A percentile compares a stretch with the other conserved stretches of the same genome.
phyloP scores from a whole-genome alignment of 2,888 invertebrate genomes.

The Dastarcus helophoroides region DNA sequence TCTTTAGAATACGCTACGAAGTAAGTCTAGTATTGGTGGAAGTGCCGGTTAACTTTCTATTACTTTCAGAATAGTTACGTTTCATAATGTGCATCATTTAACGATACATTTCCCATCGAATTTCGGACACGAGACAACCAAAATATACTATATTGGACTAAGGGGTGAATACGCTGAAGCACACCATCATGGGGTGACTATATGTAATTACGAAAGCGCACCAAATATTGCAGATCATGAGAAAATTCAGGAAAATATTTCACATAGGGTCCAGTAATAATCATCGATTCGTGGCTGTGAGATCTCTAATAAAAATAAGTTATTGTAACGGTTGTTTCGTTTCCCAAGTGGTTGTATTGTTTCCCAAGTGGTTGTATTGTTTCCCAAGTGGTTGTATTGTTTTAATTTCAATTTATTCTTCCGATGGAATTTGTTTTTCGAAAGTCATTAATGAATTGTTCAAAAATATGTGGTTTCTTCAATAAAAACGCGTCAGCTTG shows the following conservation, averaged over 20 bases:
- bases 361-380: too few relatives aligned
- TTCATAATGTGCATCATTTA: slow-evolving; percentile 80
- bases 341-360: too few relatives aligned
- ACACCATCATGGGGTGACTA: slow-evolving; percentile 79
- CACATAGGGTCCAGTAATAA: slow-evolving; percentile 44
- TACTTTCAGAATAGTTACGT: slow-evolving; percentile 73
- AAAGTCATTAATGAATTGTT: too few relatives aligned
- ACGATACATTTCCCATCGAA: slow-evolving; percentile 84
- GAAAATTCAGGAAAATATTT: slow-evolving; percentile 49
- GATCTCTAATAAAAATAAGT: too few relatives aligned
- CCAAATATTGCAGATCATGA: slow-evolving; percentile 83
- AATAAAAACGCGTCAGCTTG: too few relatives aligned
- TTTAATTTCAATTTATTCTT: too few relatives aligned
- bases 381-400: too few relatives aligned
- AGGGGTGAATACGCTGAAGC: slow-evolving; percentile 84
- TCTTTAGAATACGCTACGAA: slow-evolving; percentile 80
- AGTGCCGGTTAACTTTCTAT: not conserved
- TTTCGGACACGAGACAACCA: slow-evolving; percentile 74
- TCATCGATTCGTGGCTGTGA: too few relatives aligned
- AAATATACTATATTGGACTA: slow-evolving; percentile 88
- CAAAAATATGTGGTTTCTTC: too few relatives aligned
- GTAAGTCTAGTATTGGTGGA: slow-evolving; percentile 42
- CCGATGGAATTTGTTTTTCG: too few relatives aligned
- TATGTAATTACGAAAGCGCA: slow-evolving; percentile 79
- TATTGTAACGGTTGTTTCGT: not conserved